These are phyloP conservation scores for Brenthis ino DNA, from an alignment of 2,888 invertebrate species.

Conservation along the genomic window DNA sequence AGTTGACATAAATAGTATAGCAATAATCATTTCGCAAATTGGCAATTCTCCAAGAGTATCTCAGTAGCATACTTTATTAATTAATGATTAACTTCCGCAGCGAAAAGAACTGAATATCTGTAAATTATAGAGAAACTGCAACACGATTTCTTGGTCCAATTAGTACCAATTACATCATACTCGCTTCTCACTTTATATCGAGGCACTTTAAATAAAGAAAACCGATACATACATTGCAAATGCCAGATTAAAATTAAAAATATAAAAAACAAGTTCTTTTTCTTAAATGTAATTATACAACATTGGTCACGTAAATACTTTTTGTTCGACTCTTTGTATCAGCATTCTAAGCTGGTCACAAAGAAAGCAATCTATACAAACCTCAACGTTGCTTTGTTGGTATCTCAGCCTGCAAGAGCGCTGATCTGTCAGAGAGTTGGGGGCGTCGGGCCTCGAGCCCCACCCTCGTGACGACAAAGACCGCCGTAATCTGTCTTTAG, in stretches of 20 bases:
- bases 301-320: slow-evolving; percentile 4
- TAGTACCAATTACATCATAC: slow-evolving; percentile 11
- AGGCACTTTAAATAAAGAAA: neutral
- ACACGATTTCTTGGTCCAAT: slow-evolving; percentile 14
- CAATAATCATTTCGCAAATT: slow-evolving; percentile 27
- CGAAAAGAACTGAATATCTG: slow-evolving; percentile 24
- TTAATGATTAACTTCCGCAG: slow-evolving; percentile 28
- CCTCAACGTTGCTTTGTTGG: slow-evolving; percentile 96
- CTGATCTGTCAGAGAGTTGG: slow-evolving; percentile 85
- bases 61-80: slow-evolving; percentile 30
- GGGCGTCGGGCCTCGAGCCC: slow-evolving; percentile 83
- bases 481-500: slow-evolving; percentile 83
- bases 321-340: slow-evolving; percentile 20
- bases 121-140: slow-evolving; percentile 10
- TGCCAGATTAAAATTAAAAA: neutral
- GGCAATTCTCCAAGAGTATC: slow-evolving; percentile 27
- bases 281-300: neutral
- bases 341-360: slow-evolving; percentile 15
- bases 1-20: neutral
- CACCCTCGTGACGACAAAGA: slow-evolving; percentile 83
- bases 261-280: neutral
- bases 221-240: too few relatives aligned
- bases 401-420: slow-evolving; percentile 90
- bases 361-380: slow-evolving; percentile 46
- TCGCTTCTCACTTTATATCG: neutral